These are phyloP conservation scores for Promerops cafer DNA, from an alignment of 2,113 vertebrate species.

Conservation along the genomic window DNA sequence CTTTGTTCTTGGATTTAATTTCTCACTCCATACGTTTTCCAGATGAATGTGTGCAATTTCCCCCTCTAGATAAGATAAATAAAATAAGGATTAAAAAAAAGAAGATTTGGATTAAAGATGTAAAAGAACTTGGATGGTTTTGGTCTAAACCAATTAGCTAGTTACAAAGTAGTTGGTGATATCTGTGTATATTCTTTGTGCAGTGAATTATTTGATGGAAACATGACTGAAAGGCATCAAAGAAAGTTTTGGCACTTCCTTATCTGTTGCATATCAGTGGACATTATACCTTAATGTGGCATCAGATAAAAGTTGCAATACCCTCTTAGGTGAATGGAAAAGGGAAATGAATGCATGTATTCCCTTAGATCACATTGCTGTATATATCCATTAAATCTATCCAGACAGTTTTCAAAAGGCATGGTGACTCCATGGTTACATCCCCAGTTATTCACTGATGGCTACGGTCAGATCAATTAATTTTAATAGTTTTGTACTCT, in stretches of 20 bases:
- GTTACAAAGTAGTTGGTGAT: background rate
- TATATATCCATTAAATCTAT: background rate
- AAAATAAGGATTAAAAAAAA: background rate
- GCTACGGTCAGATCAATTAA: background rate
- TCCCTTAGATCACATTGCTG: conserved; percentile 23
- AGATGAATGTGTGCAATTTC: background rate
- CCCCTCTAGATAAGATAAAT: background rate
- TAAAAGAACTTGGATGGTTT: background rate
- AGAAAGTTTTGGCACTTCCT: conserved; percentile 5
- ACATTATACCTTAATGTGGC: background rate
- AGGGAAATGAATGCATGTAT: conserved; percentile 45
- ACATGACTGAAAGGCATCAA: background rate
- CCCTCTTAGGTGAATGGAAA: background rate
- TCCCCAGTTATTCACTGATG: background rate
- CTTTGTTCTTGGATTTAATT: background rate
- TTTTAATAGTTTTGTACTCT: background rate
- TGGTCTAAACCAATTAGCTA: background rate
- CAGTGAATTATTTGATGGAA: background rate
- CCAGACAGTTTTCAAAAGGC: background rate
- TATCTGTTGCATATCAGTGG: background rate
- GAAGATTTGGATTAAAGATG: background rate
- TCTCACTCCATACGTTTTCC: background rate
- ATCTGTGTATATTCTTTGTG: background rate
- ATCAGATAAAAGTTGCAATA: conserved; percentile 33
- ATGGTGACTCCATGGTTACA: background rate